Base-by-base conservation (phyloP, 2,797 vertebrate species). In the Schizopygopsis pylzovi region DNA sequence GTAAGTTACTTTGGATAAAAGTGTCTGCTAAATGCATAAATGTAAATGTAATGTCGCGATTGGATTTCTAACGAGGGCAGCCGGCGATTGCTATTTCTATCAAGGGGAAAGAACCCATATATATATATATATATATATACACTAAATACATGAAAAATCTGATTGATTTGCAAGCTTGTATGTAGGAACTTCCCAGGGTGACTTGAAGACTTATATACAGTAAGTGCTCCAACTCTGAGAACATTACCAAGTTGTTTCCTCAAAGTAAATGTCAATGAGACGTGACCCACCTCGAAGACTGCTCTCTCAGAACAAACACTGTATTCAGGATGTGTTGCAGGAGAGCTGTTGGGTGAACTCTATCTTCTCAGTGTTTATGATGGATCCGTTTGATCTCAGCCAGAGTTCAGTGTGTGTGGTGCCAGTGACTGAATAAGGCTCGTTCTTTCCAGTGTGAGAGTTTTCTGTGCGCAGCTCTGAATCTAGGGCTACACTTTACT, bases 231-330 rank as follows among this genome's bases (percentile, higher is more conserved):
- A 25, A 59, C 22, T 10, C 56, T 59, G 22, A 59, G 56, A 59
- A 59, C 10, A 4, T n/a, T 59, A 22, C 56, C 56, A 61, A 61
- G n/a, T 25, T 41, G 37, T 59, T 78, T 56, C 37, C 18, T 41
- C 52, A 10, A 79, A 61, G 37, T 61, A 37, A 79, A 61, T 41
- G 54, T 78, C 54, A 61, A 22, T 61, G 54, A 79, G 76, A 41
- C 33, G 20, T n/a, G 37, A 79, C 76, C 20, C 76, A 59, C 22
- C 54, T 33, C 15, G n/a, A 37, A 33, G 65, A 67, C 28, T 33
- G 28, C 28, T 18, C 28, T 28, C 72, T 52, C 47, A 33, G 25
- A 49, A 75, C 72, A 52, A 75, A 52, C 47, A 52, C 47, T 52
- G 15, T 52, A 33, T 76, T 52, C 22, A 52, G 72, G 25, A 54